Evolutionary conservation across 2,113 vertebrate genomes (phyloP).

Genomic region (Rhea americana): DNA sequence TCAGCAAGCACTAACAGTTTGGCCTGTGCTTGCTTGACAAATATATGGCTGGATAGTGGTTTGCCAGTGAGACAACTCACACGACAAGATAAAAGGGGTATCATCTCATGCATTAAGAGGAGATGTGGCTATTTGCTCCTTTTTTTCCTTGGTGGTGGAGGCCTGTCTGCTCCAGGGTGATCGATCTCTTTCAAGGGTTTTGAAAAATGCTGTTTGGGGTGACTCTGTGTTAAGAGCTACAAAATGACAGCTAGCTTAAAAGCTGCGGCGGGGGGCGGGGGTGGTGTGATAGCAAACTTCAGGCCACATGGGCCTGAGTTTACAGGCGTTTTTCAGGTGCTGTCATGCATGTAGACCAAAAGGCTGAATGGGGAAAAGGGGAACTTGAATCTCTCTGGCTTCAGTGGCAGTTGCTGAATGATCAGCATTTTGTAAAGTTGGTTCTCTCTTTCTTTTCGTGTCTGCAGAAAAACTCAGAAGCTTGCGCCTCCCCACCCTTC

Average conservation of each 20-base stretch:
- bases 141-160: background rate
- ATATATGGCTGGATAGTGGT: background rate
- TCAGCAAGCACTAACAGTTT: background rate
- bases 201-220: background rate
- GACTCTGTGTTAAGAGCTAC: background rate
- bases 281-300: background rate
- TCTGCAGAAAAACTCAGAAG: background rate
- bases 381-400: background rate
- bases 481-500: background rate
- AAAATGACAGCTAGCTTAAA: background rate
- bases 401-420: background rate
- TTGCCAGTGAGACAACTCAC: background rate
- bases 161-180: rapidly evolving
- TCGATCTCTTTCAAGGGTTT: background rate
- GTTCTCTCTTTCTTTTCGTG: background rate
- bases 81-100: background rate
- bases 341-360: background rate
- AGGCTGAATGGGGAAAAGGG: background rate
- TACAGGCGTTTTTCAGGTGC: background rate
- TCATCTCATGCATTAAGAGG: background rate
- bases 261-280: background rate
- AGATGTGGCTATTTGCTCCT: background rate
- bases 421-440: background rate
- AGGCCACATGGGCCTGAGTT: background rate
- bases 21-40: background rate